Evolutionary conservation across 2,888 invertebrate species (phyloP), one percentile per base, ranked within the genome.

Genomic region (Gari tellinella): DNA sequence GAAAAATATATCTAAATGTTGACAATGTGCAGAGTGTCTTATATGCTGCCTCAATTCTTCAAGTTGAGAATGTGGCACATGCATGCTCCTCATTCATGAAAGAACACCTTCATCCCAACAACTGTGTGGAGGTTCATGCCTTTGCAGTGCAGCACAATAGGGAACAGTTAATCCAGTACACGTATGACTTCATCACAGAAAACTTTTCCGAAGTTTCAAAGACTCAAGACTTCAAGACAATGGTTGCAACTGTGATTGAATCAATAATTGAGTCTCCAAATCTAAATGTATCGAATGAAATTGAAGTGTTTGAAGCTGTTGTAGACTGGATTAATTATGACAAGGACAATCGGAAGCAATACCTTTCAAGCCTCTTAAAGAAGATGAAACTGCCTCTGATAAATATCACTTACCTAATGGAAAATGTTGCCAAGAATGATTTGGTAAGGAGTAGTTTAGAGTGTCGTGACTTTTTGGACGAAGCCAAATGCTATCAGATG

Each of bases 51-150:
- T 91, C 92, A 21, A 91, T 93, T 56, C 86, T 93, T 7, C 92
- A 92, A 86, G 90, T 93, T 49, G 93, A 93, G 66, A 82, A 87
- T 23, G 92, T 93, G 5, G 91, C 92, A 15, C 82, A 87, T 37
- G 92, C 90, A 1, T 93, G 93, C 69, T 91, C 92, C 75, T 88
- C 91, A 41, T 93, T 93, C 83, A 91, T 93, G 90, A 90, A 91
- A 55, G 85, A 88, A 8, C 92, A 92, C 67, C 88, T 93, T 48
- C 83, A 91, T 79, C 90, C 91, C 4, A 86, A 86, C 17, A 93
- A 93, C 81, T 93, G 93, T 82, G 87, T 93, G 51, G 90, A 90
- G 41, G 89, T 93, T 8, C 89, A 91, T 48, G 89, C 90, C 38
- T 92, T 93, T 80, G 93, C 93, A 12, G 92, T 92, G 74, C 90